Evolutionary conservation across 2,888 invertebrate species (phyloP).

Genomic region (Drosophila engyochracea): DNA sequence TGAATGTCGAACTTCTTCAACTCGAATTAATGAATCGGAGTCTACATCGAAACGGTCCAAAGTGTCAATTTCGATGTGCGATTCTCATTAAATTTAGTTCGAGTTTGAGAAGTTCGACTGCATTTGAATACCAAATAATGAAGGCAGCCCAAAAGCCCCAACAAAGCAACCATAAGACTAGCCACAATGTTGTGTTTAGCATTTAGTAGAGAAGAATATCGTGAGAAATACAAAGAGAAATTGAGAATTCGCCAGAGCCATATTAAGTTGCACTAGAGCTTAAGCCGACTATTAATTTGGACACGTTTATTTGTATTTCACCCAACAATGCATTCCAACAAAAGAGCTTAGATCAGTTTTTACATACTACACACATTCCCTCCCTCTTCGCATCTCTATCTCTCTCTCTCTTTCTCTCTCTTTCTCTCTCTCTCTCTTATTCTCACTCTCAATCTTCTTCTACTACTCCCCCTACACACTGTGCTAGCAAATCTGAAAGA

Average conservation of each 20-base stretch:
- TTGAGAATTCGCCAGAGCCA: neutral
- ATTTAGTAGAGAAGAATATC: conserved; percentile 39
- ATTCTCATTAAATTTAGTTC: neutral
- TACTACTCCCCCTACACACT: conserved; percentile 7
- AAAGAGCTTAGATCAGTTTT: conserved; percentile 2
- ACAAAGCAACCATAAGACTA: conserved; percentile 65
- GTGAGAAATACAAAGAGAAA: conserved; percentile 6
- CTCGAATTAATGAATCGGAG: neutral
- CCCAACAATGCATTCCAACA: conserved; percentile 34
- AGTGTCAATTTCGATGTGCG: neutral
- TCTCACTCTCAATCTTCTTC: neutral
- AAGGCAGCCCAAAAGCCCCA: conserved; percentile 27
- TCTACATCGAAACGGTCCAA: neutral
- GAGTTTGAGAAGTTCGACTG: neutral
- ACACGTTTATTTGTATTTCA: conserved; percentile 5
- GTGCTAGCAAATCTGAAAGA: conserved; percentile 52
- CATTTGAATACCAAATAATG: conserved; percentile 5
- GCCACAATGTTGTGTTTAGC: conserved; percentile 67
- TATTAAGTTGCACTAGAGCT: conserved; percentile 6
- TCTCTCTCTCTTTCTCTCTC: neutral
- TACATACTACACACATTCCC: neutral
- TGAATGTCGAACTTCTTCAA: neutral
- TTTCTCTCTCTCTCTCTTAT: neutral
- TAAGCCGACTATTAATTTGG: conserved; percentile 14
- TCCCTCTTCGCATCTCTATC: neutral